phyloP scores from a whole-genome alignment of 1,140 invertebrate species.

The Euschistus heros region DNA sequence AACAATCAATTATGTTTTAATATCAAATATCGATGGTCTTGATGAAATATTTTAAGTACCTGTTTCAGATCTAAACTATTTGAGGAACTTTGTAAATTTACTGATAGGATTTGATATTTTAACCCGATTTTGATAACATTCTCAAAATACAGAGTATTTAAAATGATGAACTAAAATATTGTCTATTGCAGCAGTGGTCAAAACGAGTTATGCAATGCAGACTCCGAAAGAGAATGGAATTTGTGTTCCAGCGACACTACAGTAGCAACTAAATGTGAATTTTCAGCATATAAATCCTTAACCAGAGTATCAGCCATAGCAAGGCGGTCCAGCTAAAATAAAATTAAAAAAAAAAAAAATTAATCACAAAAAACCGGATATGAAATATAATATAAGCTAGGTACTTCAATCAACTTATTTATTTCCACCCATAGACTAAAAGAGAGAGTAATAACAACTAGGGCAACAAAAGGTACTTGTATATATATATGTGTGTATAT shows the following conservation, averaged over 20 bases:
- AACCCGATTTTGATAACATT: background rate
- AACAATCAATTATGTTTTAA: background rate
- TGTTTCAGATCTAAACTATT: background rate
- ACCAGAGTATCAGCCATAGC: constrained; percentile 60
- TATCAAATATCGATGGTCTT: background rate
- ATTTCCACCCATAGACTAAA: too few relatives aligned
- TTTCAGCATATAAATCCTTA: constrained; percentile 70
- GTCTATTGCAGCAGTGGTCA: background rate
- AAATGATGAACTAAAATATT: background rate
- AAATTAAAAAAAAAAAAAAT: too few relatives aligned
- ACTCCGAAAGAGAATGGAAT: constrained; percentile 7
- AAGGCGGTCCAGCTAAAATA: constrained; percentile 44
- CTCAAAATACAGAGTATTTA: background rate
- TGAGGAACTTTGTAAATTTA: background rate
- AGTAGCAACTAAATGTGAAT: constrained; percentile 31
- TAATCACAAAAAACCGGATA: too few relatives aligned
- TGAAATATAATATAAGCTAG: too few relatives aligned
- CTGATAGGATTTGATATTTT: background rate
- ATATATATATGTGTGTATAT: too few relatives aligned
- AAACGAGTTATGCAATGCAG: constrained; percentile 7
- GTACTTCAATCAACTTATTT: too few relatives aligned
- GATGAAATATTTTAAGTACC: background rate
- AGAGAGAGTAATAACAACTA: too few relatives aligned
- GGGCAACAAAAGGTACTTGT: too few relatives aligned
- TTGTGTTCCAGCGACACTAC: constrained; percentile 4